Base-by-base conservation (phyloP, 2,797 vertebrate species). In the Benthosema pterotum region DNA sequence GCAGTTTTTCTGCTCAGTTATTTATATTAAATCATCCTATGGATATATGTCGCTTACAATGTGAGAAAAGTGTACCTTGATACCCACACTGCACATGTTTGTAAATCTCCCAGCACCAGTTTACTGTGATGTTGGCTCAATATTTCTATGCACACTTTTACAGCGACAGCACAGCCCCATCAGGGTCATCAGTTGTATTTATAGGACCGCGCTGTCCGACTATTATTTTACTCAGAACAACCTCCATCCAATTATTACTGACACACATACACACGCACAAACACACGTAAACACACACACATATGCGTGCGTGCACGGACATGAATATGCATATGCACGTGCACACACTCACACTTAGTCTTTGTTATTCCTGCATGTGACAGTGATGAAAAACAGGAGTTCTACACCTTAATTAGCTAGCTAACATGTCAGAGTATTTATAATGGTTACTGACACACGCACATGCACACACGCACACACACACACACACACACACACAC, bases 361-460 rank as follows among this genome's bases (percentile, higher is more conserved):
- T 81, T 83, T 83, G 80, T 83, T 83, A 80, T 82, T 85, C 80
- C 76, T 71, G 78, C 75, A 73, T 83, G 77, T 83, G 83, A 86
- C 74, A 76, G 75, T 67, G 47, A 71, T 57, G 76, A 83, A 86
- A 83, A 87, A 88, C 82, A 87, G 83, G 83, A 85, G 83, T 87
- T 88, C 86, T 83, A 87, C 75, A 87, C 83, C 83, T 87, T 87
- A 84, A 87, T 88, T 88, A 87, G 83, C 63, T 77, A 86, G 83
- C 75, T 83, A 87, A 87, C 85, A 87, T 86, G 85, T 88, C 87
- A 83, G 80, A 71, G 80, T 85, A 82, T 84, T 80, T 78, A 86
- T 82, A 84, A 83, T 79, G 80, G 83, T 71, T 76, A 76, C 72
- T 80, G 80, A 79, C 79, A 18, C 15, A 17, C 47, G 11, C 14